These are phyloP conservation scores for Amniataba percoides DNA, from an alignment of 2,797 vertebrate species.

Conservation along the genomic window DNA sequence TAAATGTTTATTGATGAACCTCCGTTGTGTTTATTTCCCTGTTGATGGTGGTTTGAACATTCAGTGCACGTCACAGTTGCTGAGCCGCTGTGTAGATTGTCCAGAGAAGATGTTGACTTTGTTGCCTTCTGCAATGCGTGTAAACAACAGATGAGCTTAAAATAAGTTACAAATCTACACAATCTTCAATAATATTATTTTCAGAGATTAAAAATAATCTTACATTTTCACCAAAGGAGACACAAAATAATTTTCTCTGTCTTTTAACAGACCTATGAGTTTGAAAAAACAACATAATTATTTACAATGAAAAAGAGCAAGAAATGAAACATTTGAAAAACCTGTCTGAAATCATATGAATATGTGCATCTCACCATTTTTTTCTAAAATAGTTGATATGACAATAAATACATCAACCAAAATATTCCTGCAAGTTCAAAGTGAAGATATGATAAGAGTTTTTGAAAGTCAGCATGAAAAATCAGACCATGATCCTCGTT, in stretches of 20 bases:
- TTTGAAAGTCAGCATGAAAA: slow-evolving; percentile 28
- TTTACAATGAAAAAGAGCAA: slow-evolving; percentile 37
- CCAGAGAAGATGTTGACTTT: slow-evolving; percentile 27
- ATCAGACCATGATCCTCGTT: not conserved
- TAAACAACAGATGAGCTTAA: slow-evolving; percentile 34
- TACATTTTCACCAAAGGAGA: not conserved
- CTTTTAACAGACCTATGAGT: not conserved
- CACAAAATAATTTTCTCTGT: not conserved
- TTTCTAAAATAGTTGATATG: not conserved
- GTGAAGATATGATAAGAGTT: slow-evolving; percentile 2
- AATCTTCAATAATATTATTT: slow-evolving; percentile 35
- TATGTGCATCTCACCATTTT: slow-evolving; percentile 8
- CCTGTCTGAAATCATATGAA: slow-evolving; percentile 44
- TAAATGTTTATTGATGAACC: slow-evolving; percentile 90
- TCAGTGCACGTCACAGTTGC: slow-evolving; percentile 17
- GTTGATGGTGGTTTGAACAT: not conserved
- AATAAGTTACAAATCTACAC: slow-evolving; percentile 62
- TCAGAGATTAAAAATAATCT: slow-evolving; percentile 16
- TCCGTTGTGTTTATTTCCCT: slow-evolving; percentile 63
- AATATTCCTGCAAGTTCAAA: slow-evolving; percentile 4
- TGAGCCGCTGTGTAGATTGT: slow-evolving; percentile 27
- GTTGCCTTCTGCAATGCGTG: slow-evolving; percentile 3
- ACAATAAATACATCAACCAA: slow-evolving; percentile 58
- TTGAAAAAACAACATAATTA: slow-evolving; percentile 17
- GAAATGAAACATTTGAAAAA: slow-evolving; percentile 36